Conservation (phyloP, 2,113 vertebrate genomes). For the Syngnathus typhle region DNA sequence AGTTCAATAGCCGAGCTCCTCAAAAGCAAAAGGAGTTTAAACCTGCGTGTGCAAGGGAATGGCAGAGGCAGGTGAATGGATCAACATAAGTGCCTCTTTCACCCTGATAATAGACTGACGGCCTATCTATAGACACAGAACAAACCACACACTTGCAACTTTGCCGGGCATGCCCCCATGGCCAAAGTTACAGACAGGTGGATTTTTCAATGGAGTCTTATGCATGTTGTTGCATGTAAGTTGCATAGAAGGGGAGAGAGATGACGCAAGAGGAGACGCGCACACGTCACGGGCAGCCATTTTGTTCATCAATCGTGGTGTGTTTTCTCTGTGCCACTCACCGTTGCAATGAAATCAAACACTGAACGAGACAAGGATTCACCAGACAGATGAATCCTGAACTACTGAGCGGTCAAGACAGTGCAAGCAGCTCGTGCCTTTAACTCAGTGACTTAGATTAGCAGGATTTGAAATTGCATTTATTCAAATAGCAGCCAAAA, state of each 20-base stretch:
- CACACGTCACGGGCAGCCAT: background rate
- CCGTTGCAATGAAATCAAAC: background rate
- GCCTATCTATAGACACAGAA: conserved; percentile 64
- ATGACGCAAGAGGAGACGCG: background rate
- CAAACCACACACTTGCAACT: conserved; percentile 52
- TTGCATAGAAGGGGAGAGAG: background rate
- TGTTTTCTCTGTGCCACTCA: background rate
- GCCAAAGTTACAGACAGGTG: conserved; percentile 27
- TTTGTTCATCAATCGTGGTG: background rate
- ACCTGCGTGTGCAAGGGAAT: conserved; percentile 38
- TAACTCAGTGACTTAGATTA: background rate
- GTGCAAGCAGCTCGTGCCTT: background rate
- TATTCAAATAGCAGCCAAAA: too few relatives aligned
- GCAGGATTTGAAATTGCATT: background rate
- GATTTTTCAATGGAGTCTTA: conserved; percentile 6
- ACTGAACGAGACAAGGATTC: background rate
- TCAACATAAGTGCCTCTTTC: conserved; percentile 56
- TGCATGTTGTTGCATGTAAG: background rate
- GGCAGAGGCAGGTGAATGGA: conserved; percentile 70
- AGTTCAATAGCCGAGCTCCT: background rate
- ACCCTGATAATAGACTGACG: conserved; percentile 58
- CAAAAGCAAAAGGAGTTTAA: conserved; percentile 9
- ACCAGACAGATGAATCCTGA: background rate
- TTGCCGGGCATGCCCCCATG: conserved; percentile 37
- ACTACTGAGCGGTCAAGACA: background rate